phyloP scores from a whole-genome alignment of 1,140 invertebrate species.

The Calycopis cecrops region DNA sequence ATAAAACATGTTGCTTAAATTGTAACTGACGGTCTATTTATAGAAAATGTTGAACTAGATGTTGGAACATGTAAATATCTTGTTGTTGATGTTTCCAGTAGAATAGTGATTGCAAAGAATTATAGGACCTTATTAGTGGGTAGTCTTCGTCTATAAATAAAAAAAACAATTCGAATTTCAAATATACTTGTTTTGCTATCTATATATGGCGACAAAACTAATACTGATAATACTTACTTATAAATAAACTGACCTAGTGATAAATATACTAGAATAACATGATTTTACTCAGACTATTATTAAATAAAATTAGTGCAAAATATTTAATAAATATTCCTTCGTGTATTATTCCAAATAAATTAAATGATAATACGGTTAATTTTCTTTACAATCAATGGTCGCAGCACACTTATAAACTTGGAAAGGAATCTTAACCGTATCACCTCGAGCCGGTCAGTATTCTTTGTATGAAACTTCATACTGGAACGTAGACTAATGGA shows the following conservation, averaged over 20 bases:
- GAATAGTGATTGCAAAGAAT: conserved; percentile 22
- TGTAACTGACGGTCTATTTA: conserved; percentile 37
- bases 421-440: too few species aligned
- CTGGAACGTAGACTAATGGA: too few species aligned
- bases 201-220: not conserved
- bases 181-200: conserved; percentile 1
- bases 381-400: conserved; percentile 8
- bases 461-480: too few species aligned
- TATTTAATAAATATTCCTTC: conserved; percentile 2
- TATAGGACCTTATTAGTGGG: conserved; percentile 16
- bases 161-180: conserved; percentile 1
- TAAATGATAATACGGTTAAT: too few species aligned
- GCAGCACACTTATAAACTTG: too few species aligned
- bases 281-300: conserved; percentile 6
- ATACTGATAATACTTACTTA: too few species aligned
- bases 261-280: conserved; percentile 2
- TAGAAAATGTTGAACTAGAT: conserved; percentile 46
- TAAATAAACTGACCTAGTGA: too few species aligned
- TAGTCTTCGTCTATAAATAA: conserved; percentile 9
- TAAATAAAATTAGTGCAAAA: not conserved
- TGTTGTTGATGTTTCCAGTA: conserved; percentile 43
- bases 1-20: conserved; percentile 1
- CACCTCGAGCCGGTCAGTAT: too few species aligned
- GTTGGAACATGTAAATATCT: conserved; percentile 38
- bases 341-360: not conserved